phyloP scores from a whole-genome alignment of 2,888 invertebrate species.

The Bimastos eiseni region DNA sequence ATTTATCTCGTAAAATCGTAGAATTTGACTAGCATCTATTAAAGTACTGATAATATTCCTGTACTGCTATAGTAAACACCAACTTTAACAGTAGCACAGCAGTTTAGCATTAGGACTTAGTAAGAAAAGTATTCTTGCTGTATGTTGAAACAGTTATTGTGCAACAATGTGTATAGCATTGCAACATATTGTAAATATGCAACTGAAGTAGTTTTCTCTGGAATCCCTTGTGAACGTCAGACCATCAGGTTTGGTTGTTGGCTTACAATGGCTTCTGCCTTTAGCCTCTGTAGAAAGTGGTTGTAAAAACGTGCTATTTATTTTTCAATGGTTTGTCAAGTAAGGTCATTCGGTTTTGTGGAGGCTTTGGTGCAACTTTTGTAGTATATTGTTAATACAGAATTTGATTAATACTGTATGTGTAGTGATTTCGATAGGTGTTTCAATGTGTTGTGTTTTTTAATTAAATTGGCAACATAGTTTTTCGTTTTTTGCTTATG shows the following conservation, averaged over 20 bases:
- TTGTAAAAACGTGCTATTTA: not conserved
- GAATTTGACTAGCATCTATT: not conserved
- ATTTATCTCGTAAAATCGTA: not conserved
- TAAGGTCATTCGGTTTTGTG: not conserved
- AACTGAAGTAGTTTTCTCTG: not conserved
- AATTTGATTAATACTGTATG: not conserved
- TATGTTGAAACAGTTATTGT: too few species aligned
- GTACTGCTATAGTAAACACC: not conserved
- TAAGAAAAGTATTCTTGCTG: not conserved
- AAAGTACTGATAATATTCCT: not conserved
- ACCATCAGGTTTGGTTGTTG: not conserved
- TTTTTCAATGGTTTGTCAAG: not conserved
- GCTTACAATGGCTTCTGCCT: not conserved
- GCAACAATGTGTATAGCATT: not conserved
- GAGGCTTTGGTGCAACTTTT: not conserved
- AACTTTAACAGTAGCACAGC: slow-evolving; percentile 1
- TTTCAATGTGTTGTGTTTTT: not conserved
- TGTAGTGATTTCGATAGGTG: not conserved
- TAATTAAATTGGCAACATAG: not conserved
- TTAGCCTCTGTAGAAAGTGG: not conserved
- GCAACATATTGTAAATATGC: not conserved
- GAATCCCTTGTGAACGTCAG: not conserved
- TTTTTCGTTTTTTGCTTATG: not conserved
- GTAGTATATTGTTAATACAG: slow-evolving; percentile 3
- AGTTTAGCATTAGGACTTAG: not conserved